A percentile compares a stretch with the other conserved stretches of the same genome.
phyloP scores from a whole-genome alignment of 2,113 vertebrate species.

The Zootoca vivipara region DNA sequence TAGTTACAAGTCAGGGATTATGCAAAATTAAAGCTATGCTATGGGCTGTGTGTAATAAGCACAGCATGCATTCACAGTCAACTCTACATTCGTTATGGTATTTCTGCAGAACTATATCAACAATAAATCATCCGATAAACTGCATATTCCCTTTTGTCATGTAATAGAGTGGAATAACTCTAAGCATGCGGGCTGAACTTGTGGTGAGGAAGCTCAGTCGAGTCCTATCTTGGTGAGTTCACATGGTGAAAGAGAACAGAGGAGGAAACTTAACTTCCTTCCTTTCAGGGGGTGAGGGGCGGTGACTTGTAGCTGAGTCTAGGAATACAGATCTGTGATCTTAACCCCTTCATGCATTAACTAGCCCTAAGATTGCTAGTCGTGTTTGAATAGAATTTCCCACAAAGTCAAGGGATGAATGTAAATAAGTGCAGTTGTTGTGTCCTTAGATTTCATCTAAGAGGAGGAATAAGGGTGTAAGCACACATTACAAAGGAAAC shows the following conservation, averaged over 20 bases:
- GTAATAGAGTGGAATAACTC: slow-evolving; percentile 1
- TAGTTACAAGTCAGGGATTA: slow-evolving; percentile 30
- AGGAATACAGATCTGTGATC: too few relatives aligned
- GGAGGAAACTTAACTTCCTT: not conserved
- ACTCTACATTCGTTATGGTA: not conserved
- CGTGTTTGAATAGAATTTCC: too few relatives aligned
- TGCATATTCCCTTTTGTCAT: slow-evolving; percentile 39
- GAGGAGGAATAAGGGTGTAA: not conserved
- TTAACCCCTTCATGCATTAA: too few relatives aligned
- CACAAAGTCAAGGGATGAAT: not conserved
- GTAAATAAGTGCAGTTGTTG: not conserved
- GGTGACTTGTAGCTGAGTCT: too few relatives aligned
- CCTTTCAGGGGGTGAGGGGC: too few relatives aligned
- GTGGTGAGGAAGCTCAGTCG: too few relatives aligned
- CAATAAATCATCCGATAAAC: slow-evolving; percentile 39
- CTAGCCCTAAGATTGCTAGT: too few relatives aligned
- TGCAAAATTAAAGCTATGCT: slow-evolving; percentile 29
- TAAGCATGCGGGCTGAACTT: too few relatives aligned
- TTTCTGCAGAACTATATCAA: slow-evolving; percentile 29
- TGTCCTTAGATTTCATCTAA: not conserved
- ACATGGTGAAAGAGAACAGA: not conserved
- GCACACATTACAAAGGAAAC: not conserved
- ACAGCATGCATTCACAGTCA: not conserved
- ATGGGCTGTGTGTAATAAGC: not conserved
- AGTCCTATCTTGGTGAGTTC: not conserved